These are phyloP conservation scores for Batillaria attramentaria DNA, from an alignment of 1,140 invertebrate genomes.

Conservation along the genomic window DNA sequence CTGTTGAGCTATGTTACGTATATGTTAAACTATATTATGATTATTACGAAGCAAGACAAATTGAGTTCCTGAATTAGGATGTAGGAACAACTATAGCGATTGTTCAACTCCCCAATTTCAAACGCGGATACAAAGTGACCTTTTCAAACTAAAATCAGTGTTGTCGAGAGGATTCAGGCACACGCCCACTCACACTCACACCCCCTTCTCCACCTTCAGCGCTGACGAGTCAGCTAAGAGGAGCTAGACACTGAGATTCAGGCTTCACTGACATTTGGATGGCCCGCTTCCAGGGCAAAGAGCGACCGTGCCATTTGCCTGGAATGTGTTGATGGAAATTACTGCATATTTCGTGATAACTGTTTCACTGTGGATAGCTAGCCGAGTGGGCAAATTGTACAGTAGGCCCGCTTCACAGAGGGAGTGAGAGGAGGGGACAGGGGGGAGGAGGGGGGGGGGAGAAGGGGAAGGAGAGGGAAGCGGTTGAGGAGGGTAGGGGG, in stretches of 20 bases:
- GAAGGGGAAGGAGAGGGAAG: too few species aligned
- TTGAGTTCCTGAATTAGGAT: background rate
- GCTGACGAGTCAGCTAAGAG: slow-evolving; percentile 8
- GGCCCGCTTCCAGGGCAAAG: background rate
- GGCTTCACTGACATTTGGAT: background rate
- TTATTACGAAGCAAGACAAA: background rate
- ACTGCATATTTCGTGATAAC: background rate
- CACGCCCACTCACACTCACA: too few species aligned
- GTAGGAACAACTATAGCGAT: background rate
- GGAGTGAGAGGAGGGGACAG: too few species aligned
- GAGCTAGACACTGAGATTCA: background rate
- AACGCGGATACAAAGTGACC: background rate
- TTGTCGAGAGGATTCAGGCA: background rate
- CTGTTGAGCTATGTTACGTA: too few species aligned
- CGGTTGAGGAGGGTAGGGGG: too few species aligned
- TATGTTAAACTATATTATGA: too few species aligned
- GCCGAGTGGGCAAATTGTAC: too few species aligned
- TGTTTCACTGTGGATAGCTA: too few species aligned
- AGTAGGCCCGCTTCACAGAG: too few species aligned
- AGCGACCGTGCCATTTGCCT: background rate
- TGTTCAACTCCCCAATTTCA: too few species aligned
- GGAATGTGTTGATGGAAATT: slow-evolving; percentile 5
- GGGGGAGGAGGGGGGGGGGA: too few species aligned
- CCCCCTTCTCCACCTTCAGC: background rate
- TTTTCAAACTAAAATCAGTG: background rate